Evolutionary conservation across 2,797 vertebrate genomes (phyloP), one percentile per base, ranked within the genome.

Genomic region (Jordanella pulchra): DNA sequence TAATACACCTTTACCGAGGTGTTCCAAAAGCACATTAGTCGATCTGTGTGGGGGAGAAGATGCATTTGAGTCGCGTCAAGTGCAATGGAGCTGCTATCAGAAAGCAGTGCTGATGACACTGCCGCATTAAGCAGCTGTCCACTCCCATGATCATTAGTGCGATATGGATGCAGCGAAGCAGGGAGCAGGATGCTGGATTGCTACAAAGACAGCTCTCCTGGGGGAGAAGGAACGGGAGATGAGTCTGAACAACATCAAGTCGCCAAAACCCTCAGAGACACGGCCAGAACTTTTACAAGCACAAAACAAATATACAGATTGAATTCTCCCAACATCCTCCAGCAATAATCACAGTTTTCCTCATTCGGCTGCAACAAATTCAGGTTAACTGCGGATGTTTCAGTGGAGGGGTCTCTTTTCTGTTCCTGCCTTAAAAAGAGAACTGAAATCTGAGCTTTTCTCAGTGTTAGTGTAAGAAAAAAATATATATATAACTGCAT

Each of bases 61-160:
- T 86, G 76, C 85, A 81, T 90, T 87, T 85, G 81, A 91, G 83
- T 86, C 86, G 84, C 82, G 86, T 91, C 89, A 89, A 87, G 80
- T 86, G 86, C 89, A 92, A 85, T 84, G 84, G 86, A 89, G 86
- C 87, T 35, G 81, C 84, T 90, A 92, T 91, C 89, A 86, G 90
- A 89, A 83, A 86, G 80, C 86, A 71, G 81, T 80, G 25, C 80
- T 82, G 90, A 92, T 87, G 90, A 92, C 92, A 93, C 89, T 70
- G 79, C 87, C 89, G 86, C 91, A 92, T 92, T 94, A 88, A 89
- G 87, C 78, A 92, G 88, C 92, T 92, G 93, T 93, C 92, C 90
- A 86, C 86, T 93, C 81, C 89, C 85, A 93, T 94, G 91, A 92
- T 92, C 90, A 87, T 92, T 92, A 93, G 86, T 60, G 77, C 80